Percentiles rank a stretch among this genome's conserved stretches.
These are phyloP conservation scores for Eustalomyia histrio DNA, from an alignment of 2,888 invertebrate genomes.

Conservation along the genomic window DNA sequence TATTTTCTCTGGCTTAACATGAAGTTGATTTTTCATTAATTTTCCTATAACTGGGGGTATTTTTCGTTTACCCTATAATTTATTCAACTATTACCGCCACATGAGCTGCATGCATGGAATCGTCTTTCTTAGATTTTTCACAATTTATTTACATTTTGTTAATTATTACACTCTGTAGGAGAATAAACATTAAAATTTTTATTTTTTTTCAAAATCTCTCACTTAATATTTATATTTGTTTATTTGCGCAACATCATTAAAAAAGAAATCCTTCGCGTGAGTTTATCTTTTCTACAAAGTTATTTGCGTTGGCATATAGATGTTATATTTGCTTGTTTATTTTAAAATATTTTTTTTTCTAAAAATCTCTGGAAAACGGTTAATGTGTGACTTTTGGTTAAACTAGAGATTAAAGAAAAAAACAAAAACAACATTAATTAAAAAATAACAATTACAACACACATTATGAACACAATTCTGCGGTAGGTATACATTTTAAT, in stretches of 20 bases:
- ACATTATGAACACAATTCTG: too few relatives aligned
- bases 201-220: constrained; percentile 30
- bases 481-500: too few relatives aligned
- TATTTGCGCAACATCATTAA: constrained; percentile 41
- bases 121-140: neutral
- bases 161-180: constrained; percentile 24
- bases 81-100: constrained; percentile 20
- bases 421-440: neutral
- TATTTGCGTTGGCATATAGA: constrained; percentile 29
- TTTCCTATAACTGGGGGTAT: neutral
- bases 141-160: neutral
- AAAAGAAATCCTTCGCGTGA: constrained; percentile 25
- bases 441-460: neutral
- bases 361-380: constrained; percentile 4
- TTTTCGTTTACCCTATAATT: constrained; percentile 5
- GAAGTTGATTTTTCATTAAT: neutral
- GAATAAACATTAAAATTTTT: constrained; percentile 25
- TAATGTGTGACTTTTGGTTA: constrained; percentile 56
- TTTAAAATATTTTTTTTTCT: neutral
- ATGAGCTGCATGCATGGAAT: neutral
- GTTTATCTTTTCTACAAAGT: constrained; percentile 16
- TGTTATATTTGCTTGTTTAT: constrained; percentile 29
- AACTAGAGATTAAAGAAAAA: constrained; percentile 22
- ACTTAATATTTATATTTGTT: constrained; percentile 24
- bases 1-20: neutral